Evolutionary conservation across 2,888 invertebrate species (phyloP).

Genomic region (Parasteatoda lunata): DNA sequence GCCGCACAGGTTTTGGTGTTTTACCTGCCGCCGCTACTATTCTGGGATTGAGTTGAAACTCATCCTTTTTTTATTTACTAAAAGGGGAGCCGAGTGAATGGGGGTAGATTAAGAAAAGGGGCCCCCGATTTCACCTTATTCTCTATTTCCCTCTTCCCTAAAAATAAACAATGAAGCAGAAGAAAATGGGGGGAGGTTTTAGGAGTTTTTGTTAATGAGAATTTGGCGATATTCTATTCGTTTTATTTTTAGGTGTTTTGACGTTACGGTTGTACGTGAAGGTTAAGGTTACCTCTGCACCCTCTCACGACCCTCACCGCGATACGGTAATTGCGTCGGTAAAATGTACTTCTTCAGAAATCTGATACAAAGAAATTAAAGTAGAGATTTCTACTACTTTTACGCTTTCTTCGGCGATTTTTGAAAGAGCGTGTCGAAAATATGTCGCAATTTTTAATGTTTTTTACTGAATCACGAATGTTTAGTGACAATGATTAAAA

Average conservation of each 20-base stretch:
- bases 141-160: conserved; percentile 30
- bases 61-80: conserved; percentile 25
- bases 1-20: conserved; percentile 9
- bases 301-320: background rate
- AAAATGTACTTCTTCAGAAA: background rate
- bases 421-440: no score
- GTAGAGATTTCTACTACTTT: conserved; percentile 4
- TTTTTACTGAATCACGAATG: background rate
- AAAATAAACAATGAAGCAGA: conserved; percentile 62
- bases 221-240: conserved; percentile 49
- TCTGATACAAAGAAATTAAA: background rate
- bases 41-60: conserved; percentile 36
- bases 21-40: conserved; percentile 57
- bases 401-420: background rate
- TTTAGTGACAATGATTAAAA: background rate
- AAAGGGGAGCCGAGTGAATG: conserved; percentile 11
- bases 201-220: conserved; percentile 59
- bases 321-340: conserved; percentile 17
- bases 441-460: no score
- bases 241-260: conserved; percentile 55
- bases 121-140: background rate
- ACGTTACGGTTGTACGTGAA: conserved; percentile 27
- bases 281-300: conserved; percentile 54
- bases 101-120: background rate
- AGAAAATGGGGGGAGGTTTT: background rate